Evolutionary conservation across 2,113 vertebrate genomes (phyloP).

Genomic region (Oceanites oceanicus): DNA sequence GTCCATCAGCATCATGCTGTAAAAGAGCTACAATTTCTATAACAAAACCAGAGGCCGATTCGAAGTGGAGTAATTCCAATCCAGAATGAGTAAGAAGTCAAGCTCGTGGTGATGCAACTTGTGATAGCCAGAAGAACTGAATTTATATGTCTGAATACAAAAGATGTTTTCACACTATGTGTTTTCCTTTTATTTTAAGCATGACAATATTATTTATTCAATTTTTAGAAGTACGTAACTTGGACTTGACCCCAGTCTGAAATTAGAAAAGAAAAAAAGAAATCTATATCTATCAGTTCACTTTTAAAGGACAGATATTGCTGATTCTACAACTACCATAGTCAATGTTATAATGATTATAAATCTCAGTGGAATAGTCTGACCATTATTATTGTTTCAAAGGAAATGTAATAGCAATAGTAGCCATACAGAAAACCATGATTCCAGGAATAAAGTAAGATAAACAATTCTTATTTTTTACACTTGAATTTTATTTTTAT

Average conservation of each 20-base stretch:
- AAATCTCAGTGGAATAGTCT: background rate
- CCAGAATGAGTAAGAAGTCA: background rate
- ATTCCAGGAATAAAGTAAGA: background rate
- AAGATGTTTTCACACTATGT: background rate
- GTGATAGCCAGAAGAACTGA: background rate
- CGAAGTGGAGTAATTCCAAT: background rate
- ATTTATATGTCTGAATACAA: background rate
- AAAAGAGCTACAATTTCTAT: background rate
- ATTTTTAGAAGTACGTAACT: background rate
- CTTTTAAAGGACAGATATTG: background rate
- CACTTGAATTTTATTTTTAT: background rate
- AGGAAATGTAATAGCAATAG: background rate
- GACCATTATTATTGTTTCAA: background rate
- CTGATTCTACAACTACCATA: background rate
- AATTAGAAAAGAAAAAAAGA: background rate
- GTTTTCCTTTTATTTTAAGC: background rate
- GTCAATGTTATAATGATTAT: background rate
- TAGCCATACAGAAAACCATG: background rate
- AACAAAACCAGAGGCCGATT: background rate
- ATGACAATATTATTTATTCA: background rate
- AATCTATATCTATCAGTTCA: background rate
- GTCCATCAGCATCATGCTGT: background rate
- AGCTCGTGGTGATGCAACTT: background rate
- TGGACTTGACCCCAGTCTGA: background rate
- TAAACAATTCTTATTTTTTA: background rate